phyloP scores from a whole-genome alignment of 2,797 vertebrate species.

The Myotis pilosus region DNA sequence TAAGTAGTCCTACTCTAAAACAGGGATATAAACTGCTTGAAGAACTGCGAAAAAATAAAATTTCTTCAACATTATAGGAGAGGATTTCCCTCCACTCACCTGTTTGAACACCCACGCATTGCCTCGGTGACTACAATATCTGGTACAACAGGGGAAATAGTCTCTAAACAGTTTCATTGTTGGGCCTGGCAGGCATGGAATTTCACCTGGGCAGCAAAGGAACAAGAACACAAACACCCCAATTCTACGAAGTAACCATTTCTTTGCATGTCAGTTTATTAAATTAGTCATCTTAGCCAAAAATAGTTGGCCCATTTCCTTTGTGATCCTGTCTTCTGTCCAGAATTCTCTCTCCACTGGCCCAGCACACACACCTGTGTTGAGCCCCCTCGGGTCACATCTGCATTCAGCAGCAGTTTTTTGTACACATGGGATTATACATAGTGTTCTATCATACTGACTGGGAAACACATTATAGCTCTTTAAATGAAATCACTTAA shows the following conservation, averaged over 20 bases:
- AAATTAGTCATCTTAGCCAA: background rate
- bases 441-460: background rate
- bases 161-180: background rate
- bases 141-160: background rate
- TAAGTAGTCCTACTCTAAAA: background rate
- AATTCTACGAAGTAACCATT: slow-evolving; percentile 52
- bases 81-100: background rate
- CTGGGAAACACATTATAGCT: background rate
- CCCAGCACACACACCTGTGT: background rate
- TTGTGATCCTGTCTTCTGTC: background rate
- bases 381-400: background rate
- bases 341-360: background rate
- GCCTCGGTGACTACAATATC: background rate
- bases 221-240: background rate
- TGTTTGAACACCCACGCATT: background rate
- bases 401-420: background rate
- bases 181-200: slow-evolving; percentile 2
- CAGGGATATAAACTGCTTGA: background rate
- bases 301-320: background rate
- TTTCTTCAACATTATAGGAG: background rate
- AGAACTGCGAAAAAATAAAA: background rate
- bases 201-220: slow-evolving; percentile 20
- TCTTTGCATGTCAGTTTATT: slow-evolving; percentile 37
- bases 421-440: background rate
- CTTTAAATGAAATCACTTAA: background rate